phyloP scores from a whole-genome alignment of 1,140 invertebrate genomes.

The Ruditapes philippinarum region DNA sequence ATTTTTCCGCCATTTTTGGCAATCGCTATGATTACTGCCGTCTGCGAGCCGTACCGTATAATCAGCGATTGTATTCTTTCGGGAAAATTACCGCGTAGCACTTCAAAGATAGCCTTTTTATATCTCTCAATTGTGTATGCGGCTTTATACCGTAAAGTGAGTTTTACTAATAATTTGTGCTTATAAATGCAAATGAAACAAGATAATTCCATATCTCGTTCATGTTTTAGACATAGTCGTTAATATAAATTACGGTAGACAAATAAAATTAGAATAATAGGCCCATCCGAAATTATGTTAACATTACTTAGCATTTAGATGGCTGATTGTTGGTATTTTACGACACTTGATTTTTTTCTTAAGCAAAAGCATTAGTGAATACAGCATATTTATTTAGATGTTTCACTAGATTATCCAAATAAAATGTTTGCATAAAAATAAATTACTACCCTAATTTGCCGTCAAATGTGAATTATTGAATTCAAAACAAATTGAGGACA shows the following conservation, averaged over 20 bases:
- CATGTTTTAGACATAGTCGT: background rate
- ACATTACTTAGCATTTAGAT: background rate
- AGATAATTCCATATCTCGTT: background rate
- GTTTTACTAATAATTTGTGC: background rate
- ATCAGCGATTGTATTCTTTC: constrained; percentile 9
- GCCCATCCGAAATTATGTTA: background rate
- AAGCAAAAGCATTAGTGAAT: background rate
- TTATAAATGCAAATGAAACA: constrained; percentile 3
- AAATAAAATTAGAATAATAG: background rate
- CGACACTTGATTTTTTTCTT: background rate
- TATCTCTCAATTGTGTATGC: background rate
- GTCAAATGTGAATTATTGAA: background rate
- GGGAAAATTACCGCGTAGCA: constrained; percentile 1
- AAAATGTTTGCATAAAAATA: background rate
- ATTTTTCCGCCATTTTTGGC: background rate
- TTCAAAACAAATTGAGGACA: background rate
- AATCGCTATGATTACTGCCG: background rate
- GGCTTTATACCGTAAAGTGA: background rate
- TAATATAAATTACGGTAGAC: background rate
- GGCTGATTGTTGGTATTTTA: background rate
- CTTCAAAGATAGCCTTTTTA: background rate
- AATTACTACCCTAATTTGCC: background rate
- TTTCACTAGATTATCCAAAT: background rate
- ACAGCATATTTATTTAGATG: background rate
- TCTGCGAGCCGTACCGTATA: background rate